Conservation (phyloP, 2,113 vertebrate species). For the Microcebus lehilahytsara region DNA sequence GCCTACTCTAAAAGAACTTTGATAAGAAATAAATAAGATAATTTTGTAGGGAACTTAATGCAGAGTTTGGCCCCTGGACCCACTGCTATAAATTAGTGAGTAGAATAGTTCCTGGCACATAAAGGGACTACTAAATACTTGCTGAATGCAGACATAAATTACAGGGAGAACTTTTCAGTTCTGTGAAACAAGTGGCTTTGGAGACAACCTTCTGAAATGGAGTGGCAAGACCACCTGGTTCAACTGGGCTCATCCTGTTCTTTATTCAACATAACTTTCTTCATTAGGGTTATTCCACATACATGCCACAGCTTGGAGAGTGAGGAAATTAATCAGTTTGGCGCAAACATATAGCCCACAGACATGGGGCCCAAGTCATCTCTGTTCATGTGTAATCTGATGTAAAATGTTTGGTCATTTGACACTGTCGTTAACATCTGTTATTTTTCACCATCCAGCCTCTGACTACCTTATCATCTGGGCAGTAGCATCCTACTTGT, state of each 20-base stretch:
- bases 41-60: not conserved
- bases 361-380: not conserved
- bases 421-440: not conserved
- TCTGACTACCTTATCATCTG: not conserved
- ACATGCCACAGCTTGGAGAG: not conserved
- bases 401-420: not conserved
- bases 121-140: not conserved
- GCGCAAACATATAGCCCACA: not conserved
- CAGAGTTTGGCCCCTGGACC: not conserved
- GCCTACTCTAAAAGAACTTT: not conserved
- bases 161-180: not conserved
- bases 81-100: not conserved
- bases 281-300: not conserved
- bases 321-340: not conserved
- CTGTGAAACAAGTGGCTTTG: not conserved
- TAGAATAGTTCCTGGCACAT: not conserved
- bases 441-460: not conserved
- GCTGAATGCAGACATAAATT: not conserved
- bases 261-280: not conserved
- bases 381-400: not conserved
- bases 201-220: not conserved
- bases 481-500: not conserved
- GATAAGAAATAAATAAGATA: not conserved
- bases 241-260: not conserved
- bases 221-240: not conserved